Evolutionary conservation across 2,113 vertebrate genomes (phyloP), one percentile per base, ranked within the genome.

Genomic region (Bubo bubo): DNA sequence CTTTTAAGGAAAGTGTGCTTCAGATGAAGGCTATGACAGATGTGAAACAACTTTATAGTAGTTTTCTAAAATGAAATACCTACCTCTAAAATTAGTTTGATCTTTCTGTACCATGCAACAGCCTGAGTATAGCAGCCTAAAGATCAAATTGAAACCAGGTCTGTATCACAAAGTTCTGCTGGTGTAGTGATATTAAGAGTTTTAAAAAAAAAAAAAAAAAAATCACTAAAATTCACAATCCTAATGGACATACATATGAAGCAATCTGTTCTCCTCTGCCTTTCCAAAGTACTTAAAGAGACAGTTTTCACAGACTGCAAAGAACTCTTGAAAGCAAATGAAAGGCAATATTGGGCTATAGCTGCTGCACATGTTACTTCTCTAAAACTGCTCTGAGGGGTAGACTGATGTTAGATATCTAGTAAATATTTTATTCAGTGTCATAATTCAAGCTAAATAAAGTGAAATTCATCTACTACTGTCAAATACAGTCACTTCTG

Each of bases 401-500:
- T 39, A 64, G n/a, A 73, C 73, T n/a, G n/a, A 88, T 77, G 58
- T 43, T 58, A 84, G 37, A 27, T 49, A 81, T 5, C 67, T 28
- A 68, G 66, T 64, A 91, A 95, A 93, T 85, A 96, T 85, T 95
- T 94, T 52, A 91, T 91, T 85, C 62, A 35, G 22, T 76, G 49
- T 53, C 70, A 82, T 60, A 86, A 94, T 79, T 88, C 70, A 85
- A 72, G 58, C 30, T 88, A 94, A 96, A 84, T 84, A 93, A 91
- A 94, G 70, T 45, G 19, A 73, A 95, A 93, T 58, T 49, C 39
- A 85, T 58, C 62, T 85, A 79, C 34, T 56, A 39, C 60, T 68
- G 49, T 82, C 86, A 85, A 82, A 89, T 34, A 22, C 27, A 87
- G 43, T 37, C 81, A 64, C 49, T 93, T 81, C 35, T 87, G 39